phyloP scores from a whole-genome alignment of 2,113 vertebrate species.

The Hipposideros armiger region DNA sequence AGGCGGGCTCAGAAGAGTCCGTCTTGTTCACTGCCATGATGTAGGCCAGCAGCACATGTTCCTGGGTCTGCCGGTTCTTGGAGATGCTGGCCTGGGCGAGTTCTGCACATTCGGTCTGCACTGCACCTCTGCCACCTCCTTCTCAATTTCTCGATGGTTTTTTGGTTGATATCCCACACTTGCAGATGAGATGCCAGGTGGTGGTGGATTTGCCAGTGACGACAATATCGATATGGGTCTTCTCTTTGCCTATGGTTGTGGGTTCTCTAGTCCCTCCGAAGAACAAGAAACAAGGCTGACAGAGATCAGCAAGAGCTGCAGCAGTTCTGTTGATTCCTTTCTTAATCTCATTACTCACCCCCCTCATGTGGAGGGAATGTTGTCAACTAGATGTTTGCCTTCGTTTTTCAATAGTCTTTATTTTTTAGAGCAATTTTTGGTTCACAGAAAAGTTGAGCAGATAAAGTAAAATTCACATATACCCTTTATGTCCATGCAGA shows the following conservation, averaged over 20 bases:
- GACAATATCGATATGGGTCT: no score
- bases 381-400: background rate
- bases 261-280: no score
- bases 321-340: background rate
- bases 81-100: slow-evolving; percentile 87
- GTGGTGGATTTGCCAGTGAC: no score
- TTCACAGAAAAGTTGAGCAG: no score
- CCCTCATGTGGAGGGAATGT: background rate
- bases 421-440: background rate
- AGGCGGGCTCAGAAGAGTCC: background rate
- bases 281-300: no score
- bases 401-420: background rate
- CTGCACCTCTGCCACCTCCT: no score
- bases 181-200: no score
- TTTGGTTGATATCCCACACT: no score
- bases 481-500: no score
- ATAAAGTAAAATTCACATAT: background rate
- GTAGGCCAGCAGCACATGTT: slow-evolving; percentile 86
- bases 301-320: no score
- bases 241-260: no score
- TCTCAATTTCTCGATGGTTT: no score
- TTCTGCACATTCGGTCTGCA: slow-evolving; percentile 85
- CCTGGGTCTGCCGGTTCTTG: slow-evolving; percentile 85
- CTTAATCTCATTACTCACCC: background rate
- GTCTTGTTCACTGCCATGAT: background rate